Conservation (phyloP, 2,888 invertebrate genomes). For the Eristalis arbustorum region DNA sequence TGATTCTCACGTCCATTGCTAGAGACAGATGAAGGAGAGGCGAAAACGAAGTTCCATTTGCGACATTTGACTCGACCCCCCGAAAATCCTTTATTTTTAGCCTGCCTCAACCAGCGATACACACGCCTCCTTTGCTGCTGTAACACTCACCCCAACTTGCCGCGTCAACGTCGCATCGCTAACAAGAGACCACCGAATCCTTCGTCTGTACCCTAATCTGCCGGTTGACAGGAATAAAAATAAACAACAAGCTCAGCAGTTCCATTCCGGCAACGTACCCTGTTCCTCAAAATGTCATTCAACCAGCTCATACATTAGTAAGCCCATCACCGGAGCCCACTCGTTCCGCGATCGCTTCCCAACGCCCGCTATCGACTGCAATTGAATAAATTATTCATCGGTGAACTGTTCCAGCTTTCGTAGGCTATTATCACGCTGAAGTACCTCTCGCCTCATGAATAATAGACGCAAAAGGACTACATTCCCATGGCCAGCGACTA, state of each 20-base stretch:
- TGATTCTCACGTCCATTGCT: no score
- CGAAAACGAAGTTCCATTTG: no score
- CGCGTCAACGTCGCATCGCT: background rate
- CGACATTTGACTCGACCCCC: no score
- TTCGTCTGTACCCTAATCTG: slow-evolving; percentile 3
- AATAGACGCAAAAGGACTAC: slow-evolving; percentile 19
- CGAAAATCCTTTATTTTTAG: background rate
- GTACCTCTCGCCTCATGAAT: slow-evolving; percentile 34
- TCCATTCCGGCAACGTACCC: background rate
- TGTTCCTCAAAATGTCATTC: slow-evolving; percentile 34
- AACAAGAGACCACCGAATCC: background rate
- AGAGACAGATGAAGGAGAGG: no score
- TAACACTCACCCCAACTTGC: background rate
- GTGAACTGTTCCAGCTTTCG: slow-evolving; percentile 21
- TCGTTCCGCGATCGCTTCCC: background rate
- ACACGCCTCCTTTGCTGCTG: background rate
- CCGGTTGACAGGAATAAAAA: background rate
- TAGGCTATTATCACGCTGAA: slow-evolving; percentile 33
- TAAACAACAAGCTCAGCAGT: background rate
- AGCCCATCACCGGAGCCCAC: background rate
- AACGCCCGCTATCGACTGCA: background rate
- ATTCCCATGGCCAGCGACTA: background rate
- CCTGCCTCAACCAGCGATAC: no score
- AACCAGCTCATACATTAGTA: slow-evolving; percentile 26
- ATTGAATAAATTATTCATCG: slow-evolving; percentile 53